Conservation (phyloP, 2,113 vertebrate genomes). For the Caranx ignobilis region DNA sequence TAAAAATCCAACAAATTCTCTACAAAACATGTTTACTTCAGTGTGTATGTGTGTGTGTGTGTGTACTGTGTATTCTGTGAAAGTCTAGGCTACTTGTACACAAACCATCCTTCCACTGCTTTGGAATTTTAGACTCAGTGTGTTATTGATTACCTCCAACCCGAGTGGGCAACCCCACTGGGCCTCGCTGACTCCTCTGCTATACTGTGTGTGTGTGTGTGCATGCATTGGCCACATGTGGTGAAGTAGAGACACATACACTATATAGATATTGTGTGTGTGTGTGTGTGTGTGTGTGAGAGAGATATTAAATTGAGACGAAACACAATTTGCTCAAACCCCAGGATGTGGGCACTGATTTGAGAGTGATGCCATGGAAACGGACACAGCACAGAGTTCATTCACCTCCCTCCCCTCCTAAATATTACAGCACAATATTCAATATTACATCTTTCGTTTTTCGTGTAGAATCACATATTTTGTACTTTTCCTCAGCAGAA, state of each 20-base stretch:
- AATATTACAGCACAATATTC: conserved; percentile 26
- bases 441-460: conserved; percentile 1
- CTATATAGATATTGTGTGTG: not conserved
- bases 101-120: conserved; percentile 42
- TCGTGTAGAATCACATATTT: not conserved
- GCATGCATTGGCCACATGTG: not conserved
- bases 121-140: conserved; percentile 58
- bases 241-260: not conserved
- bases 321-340: conserved; percentile 4
- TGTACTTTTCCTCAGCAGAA: not conserved
- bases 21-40: conserved; percentile 14
- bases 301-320: not conserved
- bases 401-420: not conserved
- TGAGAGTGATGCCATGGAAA: not conserved
- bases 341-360: not conserved
- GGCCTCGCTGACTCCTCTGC: conserved; percentile 30
- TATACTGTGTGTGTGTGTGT: conserved; percentile 14
- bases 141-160: conserved; percentile 63
- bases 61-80: not conserved
- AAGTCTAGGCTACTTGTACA: conserved; percentile 33
- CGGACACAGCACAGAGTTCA: not conserved
- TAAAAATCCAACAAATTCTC: conserved; percentile 24
- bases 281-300: not conserved
- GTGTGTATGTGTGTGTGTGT: conserved; percentile 27
- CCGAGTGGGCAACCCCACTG: conserved; percentile 36